These are phyloP conservation scores for Pangasius krempfi DNA, from an alignment of 2,797 vertebrate species.

Conservation along the genomic window DNA sequence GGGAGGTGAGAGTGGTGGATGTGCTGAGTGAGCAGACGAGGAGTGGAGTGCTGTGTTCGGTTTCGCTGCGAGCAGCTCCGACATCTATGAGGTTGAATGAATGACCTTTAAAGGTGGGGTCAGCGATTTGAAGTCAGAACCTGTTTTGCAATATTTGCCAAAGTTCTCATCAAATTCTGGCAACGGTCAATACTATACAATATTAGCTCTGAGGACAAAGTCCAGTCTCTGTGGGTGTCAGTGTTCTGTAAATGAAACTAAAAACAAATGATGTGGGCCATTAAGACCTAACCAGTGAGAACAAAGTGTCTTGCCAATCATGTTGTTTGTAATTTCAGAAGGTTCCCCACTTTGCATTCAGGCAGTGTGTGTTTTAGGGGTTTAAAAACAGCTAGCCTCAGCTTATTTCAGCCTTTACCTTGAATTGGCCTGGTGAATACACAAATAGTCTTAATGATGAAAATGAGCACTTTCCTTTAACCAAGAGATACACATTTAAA, in stretches of 20 bases:
- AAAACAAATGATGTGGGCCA: background rate
- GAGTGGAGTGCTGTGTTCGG: background rate
- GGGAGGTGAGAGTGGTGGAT: constrained; percentile 71
- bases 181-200: background rate
- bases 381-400: background rate
- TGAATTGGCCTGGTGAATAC: background rate
- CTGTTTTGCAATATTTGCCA: constrained; percentile 4
- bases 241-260: background rate
- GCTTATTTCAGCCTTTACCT: background rate
- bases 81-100: background rate
- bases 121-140: constrained; percentile 33
- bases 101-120: constrained; percentile 28
- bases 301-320: background rate
- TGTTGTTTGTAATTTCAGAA: background rate
- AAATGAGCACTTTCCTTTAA: background rate
- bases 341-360: background rate
- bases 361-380: background rate
- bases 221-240: background rate
- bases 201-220: background rate
- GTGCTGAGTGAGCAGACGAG: constrained; percentile 76
- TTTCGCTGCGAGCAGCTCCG: background rate
- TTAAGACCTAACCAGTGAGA: background rate
- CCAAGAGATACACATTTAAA: background rate
- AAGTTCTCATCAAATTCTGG: background rate
- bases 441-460: background rate